These are phyloP conservation scores for Volucella inflata DNA, from an alignment of 2,888 invertebrate species.

Conservation along the genomic window DNA sequence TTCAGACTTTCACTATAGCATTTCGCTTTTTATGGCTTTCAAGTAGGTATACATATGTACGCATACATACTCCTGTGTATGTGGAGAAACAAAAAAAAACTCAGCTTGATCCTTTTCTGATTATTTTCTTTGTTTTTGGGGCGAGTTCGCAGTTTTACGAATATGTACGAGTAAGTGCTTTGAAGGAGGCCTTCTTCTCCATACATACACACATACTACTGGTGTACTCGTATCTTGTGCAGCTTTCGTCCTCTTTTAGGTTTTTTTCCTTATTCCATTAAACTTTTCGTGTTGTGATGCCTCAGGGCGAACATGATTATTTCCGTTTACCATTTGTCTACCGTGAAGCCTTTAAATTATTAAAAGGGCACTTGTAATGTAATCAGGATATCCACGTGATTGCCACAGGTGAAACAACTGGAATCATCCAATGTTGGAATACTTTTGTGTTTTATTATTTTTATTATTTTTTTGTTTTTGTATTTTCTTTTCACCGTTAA, in stretches of 20 bases:
- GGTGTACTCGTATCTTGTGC: background rate
- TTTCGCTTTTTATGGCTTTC: conserved; percentile 37
- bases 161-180: conserved; percentile 28
- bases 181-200: conserved; percentile 26
- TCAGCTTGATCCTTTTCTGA: conserved; percentile 54
- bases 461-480: background rate
- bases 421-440: conserved; percentile 62
- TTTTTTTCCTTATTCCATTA: conserved; percentile 48
- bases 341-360: conserved; percentile 72
- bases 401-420: conserved; percentile 70
- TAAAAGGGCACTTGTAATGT: conserved; percentile 73
- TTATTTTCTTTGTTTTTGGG: conserved; percentile 12
- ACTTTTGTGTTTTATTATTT: conserved; percentile 26
- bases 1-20: conserved; percentile 48
- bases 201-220: too few species aligned
- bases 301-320: conserved; percentile 67
- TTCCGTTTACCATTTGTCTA: conserved; percentile 73
- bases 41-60: background rate
- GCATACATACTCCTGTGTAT: background rate
- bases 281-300: conserved; percentile 55
- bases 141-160: conserved; percentile 9
- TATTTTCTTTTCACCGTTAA: background rate
- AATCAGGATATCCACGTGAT: conserved; percentile 73
- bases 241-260: conserved; percentile 50
- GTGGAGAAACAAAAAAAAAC: background rate